Evolutionary conservation across 2,113 vertebrate species (phyloP).

Genomic region (Narcine bancroftii): DNA sequence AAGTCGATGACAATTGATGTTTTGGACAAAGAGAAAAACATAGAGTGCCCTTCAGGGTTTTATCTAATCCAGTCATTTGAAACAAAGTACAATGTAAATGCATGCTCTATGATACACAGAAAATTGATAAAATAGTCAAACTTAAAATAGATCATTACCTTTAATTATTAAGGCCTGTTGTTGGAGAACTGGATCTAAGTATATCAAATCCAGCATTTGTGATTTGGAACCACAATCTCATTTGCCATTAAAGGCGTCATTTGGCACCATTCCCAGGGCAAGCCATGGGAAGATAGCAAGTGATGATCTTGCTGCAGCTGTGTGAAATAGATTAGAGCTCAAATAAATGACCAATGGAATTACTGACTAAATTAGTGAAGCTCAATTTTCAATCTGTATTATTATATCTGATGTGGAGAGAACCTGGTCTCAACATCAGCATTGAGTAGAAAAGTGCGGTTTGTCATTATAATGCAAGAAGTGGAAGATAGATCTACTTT

Average conservation of each 20-base stretch:
- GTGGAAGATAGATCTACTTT: background rate
- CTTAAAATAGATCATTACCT: background rate
- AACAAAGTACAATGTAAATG: background rate
- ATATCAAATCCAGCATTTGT: constrained; percentile 6
- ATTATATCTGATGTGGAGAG: background rate
- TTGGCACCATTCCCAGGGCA: constrained; percentile 19
- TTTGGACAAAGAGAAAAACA: background rate
- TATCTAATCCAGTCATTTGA: background rate
- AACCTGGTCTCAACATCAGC: background rate
- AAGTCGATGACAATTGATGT: background rate
- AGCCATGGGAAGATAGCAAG: constrained; percentile 20
- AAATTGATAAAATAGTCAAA: background rate
- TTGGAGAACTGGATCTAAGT: background rate
- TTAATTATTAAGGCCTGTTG: background rate
- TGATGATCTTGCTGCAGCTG: constrained; percentile 30
- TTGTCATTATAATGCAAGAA: background rate
- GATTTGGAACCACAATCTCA: background rate
- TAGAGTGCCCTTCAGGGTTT: background rate
- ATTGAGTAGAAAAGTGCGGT: background rate
- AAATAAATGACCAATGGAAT: constrained; percentile 27
- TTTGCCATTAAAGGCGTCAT: background rate
- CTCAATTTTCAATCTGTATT: constrained; percentile 3
- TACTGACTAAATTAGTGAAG: background rate
- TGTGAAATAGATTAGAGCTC: constrained; percentile 27
- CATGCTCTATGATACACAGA: background rate